A percentile compares a stretch with the other conserved stretches of the same genome.
phyloP scores from a whole-genome alignment of 2,888 invertebrate genomes.

The Aporophyla lueneburgensis region DNA sequence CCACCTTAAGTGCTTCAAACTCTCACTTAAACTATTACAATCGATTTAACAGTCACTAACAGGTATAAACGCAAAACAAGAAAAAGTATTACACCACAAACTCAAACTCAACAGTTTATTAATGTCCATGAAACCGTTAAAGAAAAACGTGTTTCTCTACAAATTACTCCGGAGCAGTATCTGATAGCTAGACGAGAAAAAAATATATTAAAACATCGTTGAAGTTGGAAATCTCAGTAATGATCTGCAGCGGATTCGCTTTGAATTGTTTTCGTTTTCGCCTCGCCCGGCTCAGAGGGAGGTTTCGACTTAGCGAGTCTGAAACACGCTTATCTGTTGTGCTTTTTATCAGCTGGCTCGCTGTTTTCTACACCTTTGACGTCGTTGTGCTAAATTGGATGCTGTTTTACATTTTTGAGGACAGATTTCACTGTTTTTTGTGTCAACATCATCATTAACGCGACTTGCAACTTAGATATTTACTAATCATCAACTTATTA shows the following conservation, averaged over 20 bases:
- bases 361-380: slow-evolving; percentile 40
- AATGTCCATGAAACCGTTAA: slow-evolving; percentile 75
- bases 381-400: slow-evolving; percentile 34
- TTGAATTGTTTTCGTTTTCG: slow-evolving; percentile 84
- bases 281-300: slow-evolving; percentile 20
- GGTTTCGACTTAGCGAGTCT: slow-evolving; percentile 47
- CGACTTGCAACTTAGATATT: neutral
- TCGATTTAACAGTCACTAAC: neutral
- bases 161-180: slow-evolving; percentile 74
- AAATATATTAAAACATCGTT: slow-evolving; percentile 76
- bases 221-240: slow-evolving; percentile 81
- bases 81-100: slow-evolving; percentile 45
- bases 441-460: neutral
- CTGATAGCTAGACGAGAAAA: slow-evolving; percentile 76
- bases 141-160: slow-evolving; percentile 74
- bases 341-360: slow-evolving; percentile 33
- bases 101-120: slow-evolving; percentile 67
- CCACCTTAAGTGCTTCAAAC: neutral
- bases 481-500: no score
- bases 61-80: slow-evolving; percentile 17
- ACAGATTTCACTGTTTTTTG: neutral
- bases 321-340: slow-evolving; percentile 50
- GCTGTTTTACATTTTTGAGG: neutral
- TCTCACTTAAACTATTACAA: neutral
- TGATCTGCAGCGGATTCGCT: slow-evolving; percentile 81